Percentiles rank a stretch among this genome's conserved stretches.
Evolutionary conservation across 1,140 invertebrate species (phyloP).

Genomic region (Harlomillsia oculata): DNA sequence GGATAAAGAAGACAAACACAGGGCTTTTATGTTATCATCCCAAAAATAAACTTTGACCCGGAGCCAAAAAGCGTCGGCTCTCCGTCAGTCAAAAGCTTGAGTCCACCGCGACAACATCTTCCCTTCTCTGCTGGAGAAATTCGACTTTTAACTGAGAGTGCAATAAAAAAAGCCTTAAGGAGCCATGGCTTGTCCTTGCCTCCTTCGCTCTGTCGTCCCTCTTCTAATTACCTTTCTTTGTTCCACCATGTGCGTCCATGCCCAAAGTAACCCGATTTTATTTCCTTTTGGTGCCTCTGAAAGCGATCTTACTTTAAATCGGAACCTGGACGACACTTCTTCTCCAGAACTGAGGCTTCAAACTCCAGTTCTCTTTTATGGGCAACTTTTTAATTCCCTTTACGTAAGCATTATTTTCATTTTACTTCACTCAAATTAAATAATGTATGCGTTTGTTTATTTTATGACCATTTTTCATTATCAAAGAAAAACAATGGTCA

Average conservation of each 20-base stretch:
- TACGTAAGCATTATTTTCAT: conserved; percentile 68
- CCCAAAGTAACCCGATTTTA: conserved; percentile 1
- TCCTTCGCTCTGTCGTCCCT: neutral
- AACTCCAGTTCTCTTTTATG: conserved; percentile 60
- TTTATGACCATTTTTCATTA: neutral
- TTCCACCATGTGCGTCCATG: too few relatives aligned
- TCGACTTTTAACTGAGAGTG: neutral
- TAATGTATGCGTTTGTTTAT: too few relatives aligned
- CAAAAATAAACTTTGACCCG: conserved; percentile 37
- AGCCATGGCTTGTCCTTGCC: neutral
- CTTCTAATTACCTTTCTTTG: neutral
- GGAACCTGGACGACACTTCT: conserved; percentile 41
- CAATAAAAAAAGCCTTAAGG: neutral
- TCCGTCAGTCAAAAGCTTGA: conserved; percentile 30
- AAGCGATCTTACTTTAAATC: conserved; percentile 13
- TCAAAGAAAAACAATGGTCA: too few relatives aligned
- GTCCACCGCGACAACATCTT: conserved; percentile 29
- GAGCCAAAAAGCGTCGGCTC: conserved; percentile 32
- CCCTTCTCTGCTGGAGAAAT: neutral
- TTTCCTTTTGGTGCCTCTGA: conserved; percentile 23
- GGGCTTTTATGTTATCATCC: conserved; percentile 26
- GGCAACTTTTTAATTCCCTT: conserved; percentile 55
- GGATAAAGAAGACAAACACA: conserved; percentile 31
- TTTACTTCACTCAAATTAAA: too few relatives aligned
- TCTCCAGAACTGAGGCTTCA: conserved; percentile 45